A percentile compares a stretch with the other conserved stretches of the same genome.
Evolutionary conservation across 2,113 vertebrate genomes (phyloP).

Genomic region (Delphinus delphis): DNA sequence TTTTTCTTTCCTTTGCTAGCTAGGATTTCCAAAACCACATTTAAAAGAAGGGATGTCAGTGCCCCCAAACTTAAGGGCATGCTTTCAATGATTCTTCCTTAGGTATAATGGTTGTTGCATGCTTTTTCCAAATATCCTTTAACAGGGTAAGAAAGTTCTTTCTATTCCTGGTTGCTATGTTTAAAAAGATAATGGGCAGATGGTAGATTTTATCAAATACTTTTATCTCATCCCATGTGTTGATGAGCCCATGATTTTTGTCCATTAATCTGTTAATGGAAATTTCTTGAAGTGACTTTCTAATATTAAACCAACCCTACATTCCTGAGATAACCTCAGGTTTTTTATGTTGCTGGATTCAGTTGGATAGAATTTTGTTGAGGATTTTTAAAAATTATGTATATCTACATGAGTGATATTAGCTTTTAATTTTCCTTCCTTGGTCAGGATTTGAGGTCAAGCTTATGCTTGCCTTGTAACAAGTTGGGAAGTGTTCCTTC

Average conservation of each 20-base stretch:
- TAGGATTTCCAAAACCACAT: neutral
- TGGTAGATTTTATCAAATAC: neutral
- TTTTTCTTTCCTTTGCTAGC: neutral
- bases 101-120: neutral
- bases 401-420: neutral
- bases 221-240: neutral
- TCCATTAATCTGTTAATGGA: neutral
- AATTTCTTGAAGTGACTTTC: neutral
- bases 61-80: neutral
- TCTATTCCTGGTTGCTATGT: neutral
- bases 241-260: neutral
- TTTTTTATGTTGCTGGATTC: neutral
- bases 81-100: neutral
- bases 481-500: neutral
- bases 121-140: neutral
- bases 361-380: neutral
- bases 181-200: neutral
- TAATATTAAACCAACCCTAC: neutral
- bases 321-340: neutral
- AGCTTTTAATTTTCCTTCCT: neutral
- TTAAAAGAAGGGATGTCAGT: neutral
- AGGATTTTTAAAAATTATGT: neutral
- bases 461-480: neutral
- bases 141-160: neutral
- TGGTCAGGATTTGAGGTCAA: neutral